A percentile compares a stretch with the other conserved stretches of the same genome.
These are phyloP conservation scores for Microctonus hyperodae DNA, from an alignment of 2,888 invertebrate genomes.

Conservation along the genomic window DNA sequence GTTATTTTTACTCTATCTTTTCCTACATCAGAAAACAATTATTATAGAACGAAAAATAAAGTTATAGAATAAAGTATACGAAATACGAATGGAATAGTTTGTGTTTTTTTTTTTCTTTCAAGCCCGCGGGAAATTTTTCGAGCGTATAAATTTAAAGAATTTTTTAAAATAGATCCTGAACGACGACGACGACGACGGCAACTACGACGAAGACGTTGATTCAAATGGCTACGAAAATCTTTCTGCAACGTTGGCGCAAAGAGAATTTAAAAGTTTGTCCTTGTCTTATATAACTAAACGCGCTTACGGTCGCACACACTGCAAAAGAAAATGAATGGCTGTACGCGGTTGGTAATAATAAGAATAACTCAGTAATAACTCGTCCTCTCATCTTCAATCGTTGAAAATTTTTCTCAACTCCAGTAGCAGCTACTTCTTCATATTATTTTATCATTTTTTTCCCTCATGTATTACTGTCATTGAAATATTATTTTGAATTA, in stretches of 20 bases:
- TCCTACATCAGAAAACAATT: no score
- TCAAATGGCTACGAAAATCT: conserved; percentile 18
- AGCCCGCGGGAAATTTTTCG: neutral
- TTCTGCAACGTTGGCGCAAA: conserved; percentile 17
- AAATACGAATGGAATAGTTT: neutral
- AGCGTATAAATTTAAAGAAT: conserved; percentile 9
- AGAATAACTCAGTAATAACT: conserved; percentile 10
- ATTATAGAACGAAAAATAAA: neutral
- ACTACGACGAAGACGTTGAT: conserved; percentile 17
- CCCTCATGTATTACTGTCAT: neutral
- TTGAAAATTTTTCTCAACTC: neutral
- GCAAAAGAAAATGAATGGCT: conserved; percentile 2
- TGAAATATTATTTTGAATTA: neutral
- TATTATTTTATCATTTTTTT: neutral
- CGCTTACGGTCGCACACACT: neutral
- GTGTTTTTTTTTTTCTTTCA: no score
- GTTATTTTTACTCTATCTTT: no score
- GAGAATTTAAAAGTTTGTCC: conserved; percentile 7
- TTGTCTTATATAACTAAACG: neutral
- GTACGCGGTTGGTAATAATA: neutral
- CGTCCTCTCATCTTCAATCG: neutral
- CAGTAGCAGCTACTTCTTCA: neutral
- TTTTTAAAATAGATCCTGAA: conserved; percentile 5
- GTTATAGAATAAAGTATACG: neutral
- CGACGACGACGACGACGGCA: neutral